These are phyloP conservation scores for Columba guinea DNA, from an alignment of 2,797 vertebrate species.

Conservation along the genomic window DNA sequence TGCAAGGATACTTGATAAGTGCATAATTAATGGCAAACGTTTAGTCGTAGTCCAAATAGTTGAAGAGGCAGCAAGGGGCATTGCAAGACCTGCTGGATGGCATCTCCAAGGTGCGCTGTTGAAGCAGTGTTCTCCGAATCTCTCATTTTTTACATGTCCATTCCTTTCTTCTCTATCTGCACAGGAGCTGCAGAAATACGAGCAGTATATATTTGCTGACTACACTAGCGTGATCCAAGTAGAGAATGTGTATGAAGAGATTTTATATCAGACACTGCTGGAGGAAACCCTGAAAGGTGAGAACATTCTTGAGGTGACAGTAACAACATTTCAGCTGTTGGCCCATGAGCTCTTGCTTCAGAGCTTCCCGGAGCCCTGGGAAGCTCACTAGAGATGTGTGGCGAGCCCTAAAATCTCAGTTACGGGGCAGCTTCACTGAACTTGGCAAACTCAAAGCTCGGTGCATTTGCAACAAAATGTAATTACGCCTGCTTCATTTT, in stretches of 20 bases:
- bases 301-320: not conserved
- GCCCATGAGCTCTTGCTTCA: not conserved
- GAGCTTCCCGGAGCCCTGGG: not conserved
- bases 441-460: not conserved
- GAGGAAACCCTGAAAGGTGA: constrained; percentile 87
- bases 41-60: not conserved
- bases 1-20: not conserved
- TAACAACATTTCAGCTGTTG: not conserved
- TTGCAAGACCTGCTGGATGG: too few relatives aligned
- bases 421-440: not conserved
- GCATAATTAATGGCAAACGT: not conserved
- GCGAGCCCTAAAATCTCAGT: not conserved
- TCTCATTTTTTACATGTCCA: not conserved
- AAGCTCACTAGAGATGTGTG: not conserved
- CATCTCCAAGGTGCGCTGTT: not conserved
- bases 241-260: constrained; percentile 89
- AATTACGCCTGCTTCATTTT: not conserved
- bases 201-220: constrained; percentile 85
- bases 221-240: constrained; percentile 86
- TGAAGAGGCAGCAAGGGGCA: not conserved
- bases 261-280: constrained; percentile 85
- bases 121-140: not conserved
- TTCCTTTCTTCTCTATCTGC: not conserved
- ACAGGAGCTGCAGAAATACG: constrained; percentile 86
- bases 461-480: not conserved